These are phyloP conservation scores for Hirundo rustica DNA, from an alignment of 2,797 vertebrate genomes.

Conservation along the genomic window DNA sequence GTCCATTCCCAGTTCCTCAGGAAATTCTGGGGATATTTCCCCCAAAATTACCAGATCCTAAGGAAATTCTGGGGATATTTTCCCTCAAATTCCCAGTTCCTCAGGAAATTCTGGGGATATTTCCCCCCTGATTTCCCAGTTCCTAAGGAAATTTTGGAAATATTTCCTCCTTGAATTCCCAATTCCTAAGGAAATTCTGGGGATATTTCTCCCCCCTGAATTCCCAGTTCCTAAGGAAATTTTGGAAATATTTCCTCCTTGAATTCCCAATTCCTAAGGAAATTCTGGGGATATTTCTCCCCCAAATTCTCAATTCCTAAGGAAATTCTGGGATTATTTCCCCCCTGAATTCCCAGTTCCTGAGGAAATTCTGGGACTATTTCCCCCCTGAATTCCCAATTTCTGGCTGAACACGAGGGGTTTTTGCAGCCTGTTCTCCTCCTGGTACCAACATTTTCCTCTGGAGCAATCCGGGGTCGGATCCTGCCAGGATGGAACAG, in stretches of 20 bases:
- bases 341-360: neutral
- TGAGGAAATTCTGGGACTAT: neutral
- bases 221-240: too few relatives aligned
- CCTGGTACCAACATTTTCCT: neutral
- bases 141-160: neutral
- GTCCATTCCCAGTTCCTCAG: too few relatives aligned
- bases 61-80: neutral
- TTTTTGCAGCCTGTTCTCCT: neutral
- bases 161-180: neutral
- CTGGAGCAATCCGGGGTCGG: neutral
- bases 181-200: neutral
- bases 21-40: neutral
- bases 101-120: neutral
- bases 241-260: neutral
- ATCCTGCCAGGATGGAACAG: neutral
- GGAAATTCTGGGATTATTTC: neutral
- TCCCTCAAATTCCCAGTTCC: neutral
- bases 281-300: neutral
- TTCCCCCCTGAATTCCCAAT: neutral
- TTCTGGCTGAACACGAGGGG: neutral
- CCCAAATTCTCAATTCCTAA: fast-evolving
- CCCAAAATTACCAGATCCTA: neutral
- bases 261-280: neutral
- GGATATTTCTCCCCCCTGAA: fast-evolving
- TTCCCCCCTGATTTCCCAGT: too few relatives aligned